Evolutionary conservation across 2,797 vertebrate species (phyloP).

Genomic region (Rhyacichthys aspro): DNA sequence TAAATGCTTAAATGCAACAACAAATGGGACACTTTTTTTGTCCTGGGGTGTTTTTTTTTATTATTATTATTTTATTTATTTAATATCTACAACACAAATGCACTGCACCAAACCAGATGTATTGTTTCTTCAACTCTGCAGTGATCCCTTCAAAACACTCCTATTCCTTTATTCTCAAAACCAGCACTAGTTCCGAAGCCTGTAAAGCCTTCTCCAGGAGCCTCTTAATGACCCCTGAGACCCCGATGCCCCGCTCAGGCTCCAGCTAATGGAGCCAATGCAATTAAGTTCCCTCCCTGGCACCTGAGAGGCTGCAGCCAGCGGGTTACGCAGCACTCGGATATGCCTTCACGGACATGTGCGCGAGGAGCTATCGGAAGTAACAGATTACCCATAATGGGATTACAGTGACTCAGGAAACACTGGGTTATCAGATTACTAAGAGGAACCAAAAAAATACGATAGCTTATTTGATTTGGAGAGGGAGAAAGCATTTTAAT

Average conservation of each 20-base stretch:
- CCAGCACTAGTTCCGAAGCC: conserved; percentile 30
- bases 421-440: conserved; percentile 67
- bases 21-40: no score
- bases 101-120: no score
- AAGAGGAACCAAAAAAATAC: conserved; percentile 43
- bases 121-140: background rate
- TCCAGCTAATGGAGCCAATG: conserved; percentile 79
- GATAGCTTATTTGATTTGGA: conserved; percentile 45
- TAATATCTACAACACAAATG: no score
- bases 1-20: no score
- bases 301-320: conserved; percentile 72
- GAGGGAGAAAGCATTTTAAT: conserved; percentile 16
- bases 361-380: conserved; percentile 55
- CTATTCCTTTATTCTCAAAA: conserved; percentile 19
- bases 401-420: conserved; percentile 72
- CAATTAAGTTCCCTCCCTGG: conserved; percentile 76
- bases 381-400: conserved; percentile 73
- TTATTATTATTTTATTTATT: no score
- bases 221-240: conserved; percentile 75
- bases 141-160: conserved; percentile 13
- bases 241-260: conserved; percentile 64
- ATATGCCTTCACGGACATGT: background rate
- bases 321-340: background rate
- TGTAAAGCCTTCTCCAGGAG: conserved; percentile 56
- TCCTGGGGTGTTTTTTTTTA: no score